Percentiles rank a stretch among this genome's conserved stretches.
phyloP scores from a whole-genome alignment of 2,113 vertebrate genomes.

The Rhagologus leucostigma region DNA sequence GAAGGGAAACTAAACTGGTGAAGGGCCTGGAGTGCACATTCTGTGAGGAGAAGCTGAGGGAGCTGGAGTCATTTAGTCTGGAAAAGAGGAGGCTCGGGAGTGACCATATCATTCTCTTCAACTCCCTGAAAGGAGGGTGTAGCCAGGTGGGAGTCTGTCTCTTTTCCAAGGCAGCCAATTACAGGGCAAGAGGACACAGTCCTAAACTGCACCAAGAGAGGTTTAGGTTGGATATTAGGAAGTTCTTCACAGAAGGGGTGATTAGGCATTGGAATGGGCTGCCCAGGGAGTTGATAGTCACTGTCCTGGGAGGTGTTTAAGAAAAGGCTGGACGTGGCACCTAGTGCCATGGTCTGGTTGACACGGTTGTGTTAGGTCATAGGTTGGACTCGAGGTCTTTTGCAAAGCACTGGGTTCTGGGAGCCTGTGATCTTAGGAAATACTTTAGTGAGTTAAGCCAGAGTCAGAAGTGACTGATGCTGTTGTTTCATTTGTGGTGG shows the following conservation, averaged over 20 bases:
- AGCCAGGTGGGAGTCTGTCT: background rate
- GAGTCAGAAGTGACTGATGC: background rate
- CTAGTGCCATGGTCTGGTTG: background rate
- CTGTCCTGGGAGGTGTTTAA: background rate
- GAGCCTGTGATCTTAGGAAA: background rate
- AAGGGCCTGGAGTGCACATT: background rate
- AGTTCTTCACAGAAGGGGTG: background rate
- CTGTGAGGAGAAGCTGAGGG: background rate
- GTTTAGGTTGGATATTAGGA: background rate
- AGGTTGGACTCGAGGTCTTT: background rate
- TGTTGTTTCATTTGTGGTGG: background rate
- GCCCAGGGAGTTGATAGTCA: background rate
- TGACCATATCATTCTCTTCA: background rate
- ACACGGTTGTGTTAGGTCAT: accelerated
- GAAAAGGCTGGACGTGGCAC: accelerated
- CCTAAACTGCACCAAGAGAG: accelerated
- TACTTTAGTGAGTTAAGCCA: background rate
- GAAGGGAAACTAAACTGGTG: background rate
- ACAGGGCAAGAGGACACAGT: background rate
- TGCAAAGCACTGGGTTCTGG: background rate
- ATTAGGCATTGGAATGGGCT: background rate
- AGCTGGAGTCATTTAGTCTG: background rate
- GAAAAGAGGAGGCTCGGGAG: background rate
- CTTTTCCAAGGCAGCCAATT: accelerated
- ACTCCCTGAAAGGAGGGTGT: background rate